Evolutionary conservation across 2,888 invertebrate species (phyloP).

Genomic region (Thelaira solivaga): DNA sequence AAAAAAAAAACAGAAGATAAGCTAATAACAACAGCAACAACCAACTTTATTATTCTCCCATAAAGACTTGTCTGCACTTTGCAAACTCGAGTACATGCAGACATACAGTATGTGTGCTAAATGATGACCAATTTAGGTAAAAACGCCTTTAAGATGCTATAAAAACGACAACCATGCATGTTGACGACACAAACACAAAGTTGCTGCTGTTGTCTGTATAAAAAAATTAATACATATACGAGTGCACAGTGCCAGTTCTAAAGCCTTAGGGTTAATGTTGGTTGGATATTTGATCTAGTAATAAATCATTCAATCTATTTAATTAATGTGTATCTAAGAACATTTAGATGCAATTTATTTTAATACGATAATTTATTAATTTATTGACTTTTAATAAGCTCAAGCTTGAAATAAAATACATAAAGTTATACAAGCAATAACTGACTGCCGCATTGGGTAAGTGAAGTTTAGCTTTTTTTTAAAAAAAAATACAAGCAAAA

Average conservation of each 20-base stretch:
- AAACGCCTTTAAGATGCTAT: slow-evolving; percentile 53
- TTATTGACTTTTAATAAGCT: slow-evolving; percentile 76
- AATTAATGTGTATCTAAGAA: slow-evolving; percentile 78
- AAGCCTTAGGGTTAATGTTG: slow-evolving; percentile 49
- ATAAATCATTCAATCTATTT: slow-evolving; percentile 78
- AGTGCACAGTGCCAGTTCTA: slow-evolving; percentile 15
- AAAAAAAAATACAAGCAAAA: background rate
- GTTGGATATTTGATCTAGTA: slow-evolving; percentile 75
- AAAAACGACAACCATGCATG: slow-evolving; percentile 48
- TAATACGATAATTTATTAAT: slow-evolving; percentile 78
- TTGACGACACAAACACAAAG: slow-evolving; percentile 36
- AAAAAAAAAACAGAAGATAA: slow-evolving; percentile 5
- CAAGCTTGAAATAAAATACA: slow-evolving; percentile 43
- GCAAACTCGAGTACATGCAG: background rate
- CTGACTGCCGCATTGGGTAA: slow-evolving; percentile 39
- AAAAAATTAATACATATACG: slow-evolving; percentile 5
- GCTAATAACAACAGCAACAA: no score
- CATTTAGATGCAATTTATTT: slow-evolving; percentile 77
- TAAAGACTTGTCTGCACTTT: slow-evolving; percentile 38
- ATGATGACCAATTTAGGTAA: slow-evolving; percentile 53
- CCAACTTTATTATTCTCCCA: slow-evolving; percentile 9
- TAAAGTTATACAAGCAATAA: slow-evolving; percentile 21
- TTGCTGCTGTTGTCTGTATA: no score
- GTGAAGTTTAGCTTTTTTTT: slow-evolving; percentile 16
- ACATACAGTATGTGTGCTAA: background rate